These are phyloP conservation scores for Halictus quadricinctus DNA, from an alignment of 2,888 invertebrate species.

Conservation along the genomic window DNA sequence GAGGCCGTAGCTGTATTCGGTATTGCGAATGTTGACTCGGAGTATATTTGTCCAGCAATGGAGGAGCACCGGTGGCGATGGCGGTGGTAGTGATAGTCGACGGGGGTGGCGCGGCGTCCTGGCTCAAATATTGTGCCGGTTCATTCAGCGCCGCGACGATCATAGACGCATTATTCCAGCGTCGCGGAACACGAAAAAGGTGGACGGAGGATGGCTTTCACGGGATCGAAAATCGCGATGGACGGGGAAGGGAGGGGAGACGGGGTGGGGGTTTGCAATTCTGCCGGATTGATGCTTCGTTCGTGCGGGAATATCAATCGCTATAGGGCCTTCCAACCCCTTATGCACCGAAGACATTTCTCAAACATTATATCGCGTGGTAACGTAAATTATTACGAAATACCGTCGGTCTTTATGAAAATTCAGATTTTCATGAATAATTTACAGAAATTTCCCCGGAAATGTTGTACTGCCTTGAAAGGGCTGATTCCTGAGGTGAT, in stretches of 20 bases:
- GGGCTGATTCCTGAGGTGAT: too few relatives aligned
- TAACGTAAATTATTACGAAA: neutral
- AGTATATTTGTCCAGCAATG: constrained; percentile 80
- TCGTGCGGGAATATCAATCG: neutral
- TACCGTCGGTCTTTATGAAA: too few relatives aligned
- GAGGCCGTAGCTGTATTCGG: constrained; percentile 64
- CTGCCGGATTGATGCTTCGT: constrained; percentile 8
- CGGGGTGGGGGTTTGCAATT: neutral
- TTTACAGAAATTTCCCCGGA: too few relatives aligned
- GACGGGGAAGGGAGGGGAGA: neutral
- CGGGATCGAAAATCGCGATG: constrained; percentile 35
- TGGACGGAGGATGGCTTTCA: constrained; percentile 10
- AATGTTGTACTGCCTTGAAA: too few relatives aligned
- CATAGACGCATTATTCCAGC: constrained; percentile 73
- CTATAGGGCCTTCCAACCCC: neutral
- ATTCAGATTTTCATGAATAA: too few relatives aligned
- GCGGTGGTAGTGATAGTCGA: constrained; percentile 42
- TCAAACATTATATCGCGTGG: neutral
- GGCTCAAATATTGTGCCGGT: constrained; percentile 71
- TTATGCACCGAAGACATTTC: neutral
- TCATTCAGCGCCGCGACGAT: constrained; percentile 71
- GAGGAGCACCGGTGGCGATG: constrained; percentile 68
- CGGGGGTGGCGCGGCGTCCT: constrained; percentile 39
- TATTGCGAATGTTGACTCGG: constrained; percentile 78
- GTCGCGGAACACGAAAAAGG: constrained; percentile 51